Evolutionary conservation across 2,888 invertebrate genomes (phyloP).

Genomic region (Tyria jacobaeae): DNA sequence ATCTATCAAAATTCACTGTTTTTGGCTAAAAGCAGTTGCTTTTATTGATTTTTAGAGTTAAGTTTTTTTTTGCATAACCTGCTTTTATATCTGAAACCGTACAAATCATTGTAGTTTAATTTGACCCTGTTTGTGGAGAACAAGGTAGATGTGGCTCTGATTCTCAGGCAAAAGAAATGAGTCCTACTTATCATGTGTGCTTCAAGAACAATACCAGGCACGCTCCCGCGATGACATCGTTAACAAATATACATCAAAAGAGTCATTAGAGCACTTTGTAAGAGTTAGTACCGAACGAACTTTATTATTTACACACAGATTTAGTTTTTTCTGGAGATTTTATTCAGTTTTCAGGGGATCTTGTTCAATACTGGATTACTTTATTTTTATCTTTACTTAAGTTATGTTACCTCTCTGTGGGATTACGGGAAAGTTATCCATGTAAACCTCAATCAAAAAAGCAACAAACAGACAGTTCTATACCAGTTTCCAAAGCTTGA

Average conservation of each 20-base stretch:
- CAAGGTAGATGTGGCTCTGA: slow-evolving; percentile 55
- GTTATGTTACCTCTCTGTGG: too few species aligned
- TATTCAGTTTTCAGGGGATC: background rate
- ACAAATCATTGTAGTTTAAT: slow-evolving; percentile 30
- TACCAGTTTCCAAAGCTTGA: too few species aligned
- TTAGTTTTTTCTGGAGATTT: background rate
- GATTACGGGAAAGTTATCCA: too few species aligned
- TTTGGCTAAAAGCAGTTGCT: background rate
- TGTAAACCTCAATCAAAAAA: too few species aligned
- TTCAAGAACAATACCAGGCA: slow-evolving; percentile 65
- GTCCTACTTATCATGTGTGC: slow-evolving; percentile 66
- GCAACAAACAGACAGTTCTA: too few species aligned
- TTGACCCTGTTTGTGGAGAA: slow-evolving; percentile 46
- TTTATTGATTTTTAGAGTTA: background rate
- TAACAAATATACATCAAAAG: slow-evolving; percentile 15
- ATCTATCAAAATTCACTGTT: background rate
- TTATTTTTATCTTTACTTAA: too few species aligned
- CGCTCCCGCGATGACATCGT: slow-evolving; percentile 42
- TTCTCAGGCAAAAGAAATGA: slow-evolving; percentile 80
- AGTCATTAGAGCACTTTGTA: slow-evolving; percentile 12
- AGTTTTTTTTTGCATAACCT: background rate
- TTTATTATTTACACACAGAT: background rate
- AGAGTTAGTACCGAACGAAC: background rate
- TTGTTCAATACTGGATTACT: background rate
- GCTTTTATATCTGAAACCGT: background rate